These are phyloP conservation scores for Ondatra zibethicus DNA, from an alignment of 2,113 vertebrate species.

Conservation along the genomic window DNA sequence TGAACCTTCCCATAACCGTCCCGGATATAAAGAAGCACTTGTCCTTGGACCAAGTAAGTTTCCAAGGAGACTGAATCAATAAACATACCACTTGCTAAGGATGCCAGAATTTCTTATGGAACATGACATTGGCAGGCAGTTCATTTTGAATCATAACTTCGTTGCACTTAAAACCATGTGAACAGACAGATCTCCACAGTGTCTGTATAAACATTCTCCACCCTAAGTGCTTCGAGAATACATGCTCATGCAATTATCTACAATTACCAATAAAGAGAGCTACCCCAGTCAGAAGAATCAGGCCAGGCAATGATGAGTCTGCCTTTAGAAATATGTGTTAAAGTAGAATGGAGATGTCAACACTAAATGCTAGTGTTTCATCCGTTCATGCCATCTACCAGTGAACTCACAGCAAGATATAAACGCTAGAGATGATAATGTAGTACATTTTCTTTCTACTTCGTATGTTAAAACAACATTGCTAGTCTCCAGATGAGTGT, in stretches of 20 bases:
- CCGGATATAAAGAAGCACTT: constrained; percentile 30
- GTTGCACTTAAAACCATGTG: constrained; percentile 65
- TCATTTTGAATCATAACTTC: constrained; percentile 60
- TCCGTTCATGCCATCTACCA: not conserved
- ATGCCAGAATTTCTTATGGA: constrained; percentile 76
- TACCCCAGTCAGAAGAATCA: constrained; percentile 48
- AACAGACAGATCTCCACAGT: constrained; percentile 36
- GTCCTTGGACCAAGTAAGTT: constrained; percentile 67
- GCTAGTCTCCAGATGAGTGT: not conserved
- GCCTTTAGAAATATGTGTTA: not conserved
- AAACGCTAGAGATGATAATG: not conserved
- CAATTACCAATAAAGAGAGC: constrained; percentile 25
- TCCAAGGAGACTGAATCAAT: constrained; percentile 72
- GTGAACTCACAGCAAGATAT: not conserved
- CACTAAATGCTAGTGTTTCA: not conserved
- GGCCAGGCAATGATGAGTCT: constrained; percentile 1
- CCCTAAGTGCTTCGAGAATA: constrained; percentile 44
- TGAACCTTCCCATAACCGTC: not conserved
- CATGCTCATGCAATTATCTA: constrained; percentile 15
- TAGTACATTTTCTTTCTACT: not conserved
- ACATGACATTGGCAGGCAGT: constrained; percentile 65
- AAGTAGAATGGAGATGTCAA: constrained; percentile 29
- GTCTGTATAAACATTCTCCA: constrained; percentile 34
- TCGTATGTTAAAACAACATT: constrained; percentile 44
- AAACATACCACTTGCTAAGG: constrained; percentile 63